These are phyloP conservation scores for Bos indicus DNA, from an alignment of 2,113 vertebrate genomes.

Conservation along the genomic window DNA sequence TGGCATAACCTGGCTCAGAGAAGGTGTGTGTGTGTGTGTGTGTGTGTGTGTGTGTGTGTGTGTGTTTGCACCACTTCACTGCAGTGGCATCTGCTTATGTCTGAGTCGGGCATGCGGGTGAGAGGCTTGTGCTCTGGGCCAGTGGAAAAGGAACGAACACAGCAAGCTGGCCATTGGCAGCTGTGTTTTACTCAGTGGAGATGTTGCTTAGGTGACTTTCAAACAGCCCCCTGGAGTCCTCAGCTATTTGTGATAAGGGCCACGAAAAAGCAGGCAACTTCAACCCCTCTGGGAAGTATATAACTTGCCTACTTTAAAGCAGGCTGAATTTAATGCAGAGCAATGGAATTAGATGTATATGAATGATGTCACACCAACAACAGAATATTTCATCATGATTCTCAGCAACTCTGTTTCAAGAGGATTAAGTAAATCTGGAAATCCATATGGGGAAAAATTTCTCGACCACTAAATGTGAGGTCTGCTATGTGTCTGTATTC, in stretches of 20 bases:
- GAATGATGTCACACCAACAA: not conserved
- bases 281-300: not conserved
- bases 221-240: not conserved
- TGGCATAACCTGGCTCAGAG: not conserved
- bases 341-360: not conserved
- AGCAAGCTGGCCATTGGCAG: not conserved
- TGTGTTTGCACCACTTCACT: not conserved
- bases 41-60: not conserved
- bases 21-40: not conserved
- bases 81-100: not conserved
- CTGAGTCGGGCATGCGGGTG: not conserved
- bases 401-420: not conserved
- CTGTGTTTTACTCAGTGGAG: not conserved
- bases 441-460: not conserved
- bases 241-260: not conserved
- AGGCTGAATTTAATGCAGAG: not conserved
- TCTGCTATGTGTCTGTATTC: not conserved
- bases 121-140: fast-evolving
- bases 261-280: not conserved
- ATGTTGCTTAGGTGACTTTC: not conserved
- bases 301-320: not conserved
- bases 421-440: not conserved
- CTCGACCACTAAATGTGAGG: not conserved
- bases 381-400: not conserved
- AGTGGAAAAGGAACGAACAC: not conserved